Percentiles rank a stretch among this genome's conserved stretches.
phyloP scores from a whole-genome alignment of 2,797 vertebrate species.

The Spinibarbus caldwelli region DNA sequence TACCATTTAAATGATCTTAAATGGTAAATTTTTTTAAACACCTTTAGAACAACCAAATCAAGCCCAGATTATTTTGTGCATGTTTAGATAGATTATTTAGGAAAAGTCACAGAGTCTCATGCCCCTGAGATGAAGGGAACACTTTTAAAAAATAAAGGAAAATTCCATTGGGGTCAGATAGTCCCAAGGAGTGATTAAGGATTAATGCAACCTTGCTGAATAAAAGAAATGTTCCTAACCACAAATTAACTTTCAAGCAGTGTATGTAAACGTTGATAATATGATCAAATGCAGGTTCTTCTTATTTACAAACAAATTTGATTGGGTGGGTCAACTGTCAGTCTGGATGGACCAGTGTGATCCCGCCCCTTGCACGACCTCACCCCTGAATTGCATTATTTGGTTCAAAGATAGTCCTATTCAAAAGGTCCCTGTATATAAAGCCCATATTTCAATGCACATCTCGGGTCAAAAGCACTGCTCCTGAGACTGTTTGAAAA shows the following conservation, averaged over 20 bases:
- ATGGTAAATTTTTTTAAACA: too few species aligned
- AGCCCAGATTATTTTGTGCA: too few species aligned
- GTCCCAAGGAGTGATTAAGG: too few species aligned
- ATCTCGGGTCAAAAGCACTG: conserved; percentile 28
- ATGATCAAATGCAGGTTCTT: background rate
- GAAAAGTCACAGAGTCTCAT: too few species aligned
- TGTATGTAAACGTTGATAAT: background rate
- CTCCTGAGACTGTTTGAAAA: conserved; percentile 32
- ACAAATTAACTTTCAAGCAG: background rate
- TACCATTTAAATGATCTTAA: too few species aligned
- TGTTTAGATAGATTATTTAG: too few species aligned
- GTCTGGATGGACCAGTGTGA: background rate
- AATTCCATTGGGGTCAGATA: too few species aligned
- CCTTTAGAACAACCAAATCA: too few species aligned
- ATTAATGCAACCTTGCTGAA: background rate
- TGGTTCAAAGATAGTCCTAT: background rate
- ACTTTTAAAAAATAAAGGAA: too few species aligned
- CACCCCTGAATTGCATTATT: background rate
- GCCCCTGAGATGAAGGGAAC: too few species aligned
- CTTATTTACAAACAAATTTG: background rate
- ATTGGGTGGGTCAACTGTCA: background rate
- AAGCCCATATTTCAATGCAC: conserved; percentile 23
- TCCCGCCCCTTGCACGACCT: background rate
- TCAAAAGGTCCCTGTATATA: background rate
- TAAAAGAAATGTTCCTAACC: background rate